These are phyloP conservation scores for Ennomos erosarius DNA, from an alignment of 2,888 invertebrate species.

Conservation along the genomic window DNA sequence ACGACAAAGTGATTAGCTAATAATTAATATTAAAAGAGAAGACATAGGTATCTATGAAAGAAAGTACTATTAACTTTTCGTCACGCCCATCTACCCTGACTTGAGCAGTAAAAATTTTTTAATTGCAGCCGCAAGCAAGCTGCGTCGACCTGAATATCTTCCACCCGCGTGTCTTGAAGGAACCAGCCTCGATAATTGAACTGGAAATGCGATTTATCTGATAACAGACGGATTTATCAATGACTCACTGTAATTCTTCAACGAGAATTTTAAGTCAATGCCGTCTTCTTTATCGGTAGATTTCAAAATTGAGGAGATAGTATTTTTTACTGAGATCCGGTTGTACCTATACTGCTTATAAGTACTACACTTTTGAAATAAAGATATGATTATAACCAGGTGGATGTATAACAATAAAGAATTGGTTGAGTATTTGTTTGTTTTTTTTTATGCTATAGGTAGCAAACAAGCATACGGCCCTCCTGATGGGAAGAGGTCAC, in stretches of 20 bases:
- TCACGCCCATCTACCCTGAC: slow-evolving; percentile 46
- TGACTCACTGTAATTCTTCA: slow-evolving; percentile 29
- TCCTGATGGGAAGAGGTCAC: too few relatives aligned
- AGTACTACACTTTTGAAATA: too few relatives aligned
- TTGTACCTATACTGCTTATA: background rate
- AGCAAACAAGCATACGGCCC: too few relatives aligned
- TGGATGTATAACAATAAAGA: too few relatives aligned
- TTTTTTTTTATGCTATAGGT: too few relatives aligned
- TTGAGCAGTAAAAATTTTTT: slow-evolving; percentile 52
- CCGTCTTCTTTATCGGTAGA: slow-evolving; percentile 17
- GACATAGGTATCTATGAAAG: background rate
- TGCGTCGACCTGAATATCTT: slow-evolving; percentile 60
- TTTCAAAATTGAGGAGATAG: slow-evolving; percentile 5
- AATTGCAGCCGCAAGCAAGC: slow-evolving; percentile 54
- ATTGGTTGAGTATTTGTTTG: too few relatives aligned
- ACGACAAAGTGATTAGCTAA: too few relatives aligned
- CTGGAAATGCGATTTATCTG: slow-evolving; percentile 51
- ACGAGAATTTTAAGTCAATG: slow-evolving; percentile 29
- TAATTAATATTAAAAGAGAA: too few relatives aligned
- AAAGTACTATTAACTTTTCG: slow-evolving; percentile 3
- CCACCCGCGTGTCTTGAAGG: slow-evolving; percentile 42
- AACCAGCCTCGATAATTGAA: slow-evolving; percentile 50
- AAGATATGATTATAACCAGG: too few relatives aligned
- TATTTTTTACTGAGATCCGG: slow-evolving; percentile 4
- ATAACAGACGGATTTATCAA: slow-evolving; percentile 41